Conservation (phyloP, 2,888 invertebrate species). For the Zeuzera pyrina region DNA sequence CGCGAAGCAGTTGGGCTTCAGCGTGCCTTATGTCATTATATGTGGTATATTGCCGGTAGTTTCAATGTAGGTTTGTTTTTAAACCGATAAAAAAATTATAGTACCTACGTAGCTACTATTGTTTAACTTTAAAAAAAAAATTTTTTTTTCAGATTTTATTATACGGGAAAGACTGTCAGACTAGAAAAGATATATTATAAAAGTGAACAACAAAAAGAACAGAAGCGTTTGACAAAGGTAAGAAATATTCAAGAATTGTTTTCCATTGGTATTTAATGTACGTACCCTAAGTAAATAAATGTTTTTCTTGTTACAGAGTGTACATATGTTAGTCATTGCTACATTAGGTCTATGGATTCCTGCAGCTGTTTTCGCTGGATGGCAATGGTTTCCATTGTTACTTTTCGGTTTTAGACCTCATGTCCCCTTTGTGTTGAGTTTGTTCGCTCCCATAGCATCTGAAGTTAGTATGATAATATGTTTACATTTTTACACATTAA, state of each 20-base stretch:
- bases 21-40: constrained; percentile 50
- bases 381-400: constrained; percentile 59
- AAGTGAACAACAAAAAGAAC: constrained; percentile 54
- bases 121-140: not conserved
- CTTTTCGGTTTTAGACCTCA: constrained; percentile 51
- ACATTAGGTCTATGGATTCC: constrained; percentile 67
- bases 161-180: constrained; percentile 57
- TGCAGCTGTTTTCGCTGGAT: constrained; percentile 54
- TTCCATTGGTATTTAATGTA: not conserved
- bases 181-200: constrained; percentile 59
- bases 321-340: constrained; percentile 45
- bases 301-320: constrained; percentile 33
- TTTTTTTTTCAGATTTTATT: constrained; percentile 48
- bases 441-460: constrained; percentile 64
- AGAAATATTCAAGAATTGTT: constrained; percentile 3
- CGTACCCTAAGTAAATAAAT: not conserved
- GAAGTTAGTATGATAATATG: too few species aligned
- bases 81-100: too few species aligned
- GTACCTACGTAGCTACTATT: too few species aligned
- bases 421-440: constrained; percentile 55
- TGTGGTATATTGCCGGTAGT: constrained; percentile 56
- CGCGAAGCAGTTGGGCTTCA: constrained; percentile 54
- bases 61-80: constrained; percentile 48
- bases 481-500: too few species aligned
- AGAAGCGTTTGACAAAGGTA: constrained; percentile 59